Evolutionary conservation across 2,888 invertebrate genomes (phyloP).

Genomic region (Parthenolecanium corni): DNA sequence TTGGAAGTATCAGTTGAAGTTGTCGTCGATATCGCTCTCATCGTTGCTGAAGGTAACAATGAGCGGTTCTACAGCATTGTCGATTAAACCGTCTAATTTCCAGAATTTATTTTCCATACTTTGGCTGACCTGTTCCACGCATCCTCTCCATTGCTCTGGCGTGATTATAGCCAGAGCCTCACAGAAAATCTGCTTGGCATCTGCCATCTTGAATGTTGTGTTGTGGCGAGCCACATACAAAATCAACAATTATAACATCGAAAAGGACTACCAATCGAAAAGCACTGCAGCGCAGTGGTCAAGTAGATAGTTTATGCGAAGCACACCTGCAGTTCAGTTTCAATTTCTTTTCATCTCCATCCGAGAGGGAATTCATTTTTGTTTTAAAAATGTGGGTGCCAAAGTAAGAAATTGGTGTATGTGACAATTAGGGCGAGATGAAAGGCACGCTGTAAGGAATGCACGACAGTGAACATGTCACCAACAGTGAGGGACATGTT

Average conservation of each 20-base stretch:
- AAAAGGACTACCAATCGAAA: no score
- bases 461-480: constrained; percentile 5
- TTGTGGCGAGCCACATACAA: background rate
- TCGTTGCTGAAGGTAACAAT: no score
- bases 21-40: no score
- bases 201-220: background rate
- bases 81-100: background rate
- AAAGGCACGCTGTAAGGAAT: background rate
- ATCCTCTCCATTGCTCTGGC: background rate
- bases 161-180: background rate
- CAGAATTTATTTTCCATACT: background rate
- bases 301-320: no score
- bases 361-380: no score
- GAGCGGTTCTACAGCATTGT: background rate
- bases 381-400: no score
- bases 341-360: no score
- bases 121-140: background rate
- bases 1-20: no score
- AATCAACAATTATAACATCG: no score
- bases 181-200: background rate
- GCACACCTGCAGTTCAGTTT: no score
- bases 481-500: background rate
- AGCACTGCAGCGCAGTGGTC: no score
- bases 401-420: no score
- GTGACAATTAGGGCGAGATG: background rate